phyloP scores from a whole-genome alignment of 1,140 invertebrate genomes.

The Acyrthosiphon pisum region DNA sequence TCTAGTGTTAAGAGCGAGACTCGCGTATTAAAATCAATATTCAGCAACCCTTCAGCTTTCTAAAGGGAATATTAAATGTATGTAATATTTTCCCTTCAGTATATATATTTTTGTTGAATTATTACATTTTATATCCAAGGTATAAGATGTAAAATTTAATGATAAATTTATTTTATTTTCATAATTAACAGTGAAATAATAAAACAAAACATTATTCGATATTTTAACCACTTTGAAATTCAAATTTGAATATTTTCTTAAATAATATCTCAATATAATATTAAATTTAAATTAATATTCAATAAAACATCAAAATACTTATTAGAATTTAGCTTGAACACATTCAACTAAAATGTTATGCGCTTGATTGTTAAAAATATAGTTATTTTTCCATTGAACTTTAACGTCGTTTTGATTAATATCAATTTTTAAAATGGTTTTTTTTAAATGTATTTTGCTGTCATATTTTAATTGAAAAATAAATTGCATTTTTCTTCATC shows the following conservation, averaged over 20 bases:
- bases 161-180: neutral
- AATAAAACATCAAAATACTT: neutral
- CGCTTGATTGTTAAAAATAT: neutral
- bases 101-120: neutral
- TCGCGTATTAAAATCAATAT: constrained; percentile 24
- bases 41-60: constrained; percentile 6
- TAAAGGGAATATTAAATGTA: constrained; percentile 2
- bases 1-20: neutral
- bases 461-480: constrained; percentile 22
- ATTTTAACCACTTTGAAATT: neutral
- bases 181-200: neutral
- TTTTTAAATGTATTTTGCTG: neutral
- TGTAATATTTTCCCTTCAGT: neutral
- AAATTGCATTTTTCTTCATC: constrained; percentile 12
- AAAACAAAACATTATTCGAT: neutral
- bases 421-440: neutral
- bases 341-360: neutral
- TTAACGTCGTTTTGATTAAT: neutral
- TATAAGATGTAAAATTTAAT: neutral
- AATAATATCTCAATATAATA: neutral
- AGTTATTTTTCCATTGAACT: neutral
- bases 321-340: neutral
- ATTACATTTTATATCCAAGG: neutral
- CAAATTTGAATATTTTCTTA: neutral
- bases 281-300: neutral